Base-by-base conservation (phyloP, 64 coral and sea anemone genomes). In the Pocillopora verrucosa region DNA sequence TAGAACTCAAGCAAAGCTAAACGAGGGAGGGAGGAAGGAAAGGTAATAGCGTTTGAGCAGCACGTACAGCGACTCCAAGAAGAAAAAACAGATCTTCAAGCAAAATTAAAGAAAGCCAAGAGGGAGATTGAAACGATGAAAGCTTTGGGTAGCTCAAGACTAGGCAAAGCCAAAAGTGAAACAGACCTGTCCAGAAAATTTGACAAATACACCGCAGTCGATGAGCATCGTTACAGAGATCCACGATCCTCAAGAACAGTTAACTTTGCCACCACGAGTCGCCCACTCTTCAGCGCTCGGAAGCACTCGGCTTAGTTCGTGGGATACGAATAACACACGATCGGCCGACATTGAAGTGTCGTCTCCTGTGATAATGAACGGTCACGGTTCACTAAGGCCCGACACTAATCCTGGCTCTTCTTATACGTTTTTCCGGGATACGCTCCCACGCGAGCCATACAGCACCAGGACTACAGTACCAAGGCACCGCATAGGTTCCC, bases 131-230 rank as follows among this genome's bases (percentile, higher is more conserved):
- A 86, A 9, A 85, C 45, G 11, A 70, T 84, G 17, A 87, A 78
- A 76, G 74, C 82, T 13, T 73, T 63, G 73, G 82, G 9, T 20
- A 7, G 36, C 22, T 82, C 45, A 72, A 64, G 85, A 61, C 34
- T 90, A 10, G 75, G 72, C 20, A 90, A 26, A 90, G 89, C 89
- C 56, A 90, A 61, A 20, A 90, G 89, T 36, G 89, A 83, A 65
- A 75, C 89, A 73, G 79, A 90, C 36, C 74, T 90, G 13, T 59
- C 56, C 59, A 74, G 73, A 24, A 90, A 90, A 59, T 90, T 90
- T 34, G 67, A 74, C 17, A 80, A 62, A 62, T 83, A 74, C 58
- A 19, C 79, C 2, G 12, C 78, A 1, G 75, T 83, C 34, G 89
- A 74, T 58, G 30, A 61, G 22, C 30, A 34, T 16, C 30, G 37